Conservation (phyloP, 2,113 vertebrate species). For the Neoarius graeffei region DNA sequence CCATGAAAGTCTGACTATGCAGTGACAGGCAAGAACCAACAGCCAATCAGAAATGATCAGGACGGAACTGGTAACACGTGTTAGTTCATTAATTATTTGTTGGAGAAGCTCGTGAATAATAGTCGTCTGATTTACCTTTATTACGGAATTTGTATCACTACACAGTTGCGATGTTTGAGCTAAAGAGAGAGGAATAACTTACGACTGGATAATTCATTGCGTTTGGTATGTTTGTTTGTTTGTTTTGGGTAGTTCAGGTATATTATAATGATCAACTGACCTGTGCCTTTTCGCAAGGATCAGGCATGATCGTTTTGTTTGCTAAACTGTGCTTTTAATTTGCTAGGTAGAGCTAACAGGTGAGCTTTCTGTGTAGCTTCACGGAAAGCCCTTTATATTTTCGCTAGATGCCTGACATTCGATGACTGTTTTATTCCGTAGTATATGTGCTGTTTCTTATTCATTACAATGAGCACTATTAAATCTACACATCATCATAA, state of each 20-base stretch:
- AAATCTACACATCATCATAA: neutral
- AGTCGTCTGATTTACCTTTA: too few species aligned
- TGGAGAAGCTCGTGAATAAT: neutral
- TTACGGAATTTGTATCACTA: neutral
- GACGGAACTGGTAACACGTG: neutral
- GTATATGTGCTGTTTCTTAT: neutral
- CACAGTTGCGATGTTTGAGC: neutral
- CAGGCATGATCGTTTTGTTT: neutral
- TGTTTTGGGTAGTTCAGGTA: neutral
- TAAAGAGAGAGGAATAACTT: neutral
- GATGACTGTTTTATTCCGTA: neutral
- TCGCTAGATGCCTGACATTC: neutral
- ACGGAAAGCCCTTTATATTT: neutral
- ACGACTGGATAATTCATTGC: neutral
- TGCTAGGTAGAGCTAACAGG: neutral
- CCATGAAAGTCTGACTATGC: neutral
- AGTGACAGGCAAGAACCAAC: neutral
- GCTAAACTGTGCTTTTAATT: neutral
- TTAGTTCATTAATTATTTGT: neutral
- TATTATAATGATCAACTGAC: neutral
- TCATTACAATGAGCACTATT: neutral
- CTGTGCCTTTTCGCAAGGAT: too few species aligned
- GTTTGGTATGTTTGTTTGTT: neutral
- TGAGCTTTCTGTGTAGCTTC: too few species aligned
- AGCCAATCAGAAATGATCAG: neutral